These are phyloP conservation scores for Eumacrocentrus americanus DNA, from an alignment of 2,888 invertebrate genomes.

Conservation along the genomic window DNA sequence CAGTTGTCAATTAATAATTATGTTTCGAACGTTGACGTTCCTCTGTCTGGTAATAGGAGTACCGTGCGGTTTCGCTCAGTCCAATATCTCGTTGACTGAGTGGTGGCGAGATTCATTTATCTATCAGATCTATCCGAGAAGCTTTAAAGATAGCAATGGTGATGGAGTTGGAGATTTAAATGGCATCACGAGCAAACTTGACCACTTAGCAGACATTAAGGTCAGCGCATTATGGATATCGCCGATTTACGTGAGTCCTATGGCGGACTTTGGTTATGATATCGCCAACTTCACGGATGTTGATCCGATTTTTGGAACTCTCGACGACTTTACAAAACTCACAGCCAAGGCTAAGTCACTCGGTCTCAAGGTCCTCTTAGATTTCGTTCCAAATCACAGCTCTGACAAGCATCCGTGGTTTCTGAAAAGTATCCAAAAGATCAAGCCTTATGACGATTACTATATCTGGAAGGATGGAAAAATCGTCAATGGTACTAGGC, in stretches of 20 bases:
- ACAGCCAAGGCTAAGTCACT: slow-evolving; percentile 56
- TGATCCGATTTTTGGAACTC: slow-evolving; percentile 66
- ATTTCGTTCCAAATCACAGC: too few species aligned
- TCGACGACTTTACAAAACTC: slow-evolving; percentile 65
- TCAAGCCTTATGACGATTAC: too few species aligned
- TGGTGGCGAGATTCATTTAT: too few species aligned
- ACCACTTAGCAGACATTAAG: slow-evolving; percentile 67
- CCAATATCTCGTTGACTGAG: slow-evolving; percentile 36
- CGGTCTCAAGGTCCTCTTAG: slow-evolving; percentile 57
- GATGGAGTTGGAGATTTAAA: too few species aligned
- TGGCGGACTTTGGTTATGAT: slow-evolving; percentile 73
- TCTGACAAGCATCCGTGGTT: slow-evolving; percentile 91
- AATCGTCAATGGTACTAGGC: slow-evolving; percentile 47
- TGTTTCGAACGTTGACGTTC: background rate
- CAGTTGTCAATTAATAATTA: background rate
- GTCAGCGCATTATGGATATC: slow-evolving; percentile 73
- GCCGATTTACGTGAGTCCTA: slow-evolving; percentile 73
- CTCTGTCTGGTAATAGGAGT: slow-evolving; percentile 19
- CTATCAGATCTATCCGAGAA: too few species aligned
- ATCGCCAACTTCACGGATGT: slow-evolving; percentile 67
- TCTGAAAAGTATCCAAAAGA: slow-evolving; percentile 67
- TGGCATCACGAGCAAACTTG: too few species aligned
- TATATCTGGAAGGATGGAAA: slow-evolving; percentile 77
- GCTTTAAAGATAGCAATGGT: too few species aligned
- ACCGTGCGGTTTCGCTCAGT: slow-evolving; percentile 13